Conservation (phyloP, 1,140 invertebrate genomes). For the Hylaeus volcanicus region DNA sequence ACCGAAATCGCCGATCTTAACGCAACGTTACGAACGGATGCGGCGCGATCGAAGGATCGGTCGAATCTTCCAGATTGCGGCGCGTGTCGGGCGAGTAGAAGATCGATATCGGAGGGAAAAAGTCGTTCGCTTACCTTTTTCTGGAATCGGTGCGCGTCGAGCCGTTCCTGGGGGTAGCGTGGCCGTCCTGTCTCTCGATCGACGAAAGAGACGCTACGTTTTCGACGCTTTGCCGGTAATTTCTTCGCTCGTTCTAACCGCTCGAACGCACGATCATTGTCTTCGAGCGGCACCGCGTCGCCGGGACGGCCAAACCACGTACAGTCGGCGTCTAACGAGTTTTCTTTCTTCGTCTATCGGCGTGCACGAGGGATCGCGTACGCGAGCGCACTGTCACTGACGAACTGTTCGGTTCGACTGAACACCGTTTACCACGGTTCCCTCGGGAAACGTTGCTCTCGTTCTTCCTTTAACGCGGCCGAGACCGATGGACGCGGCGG, state of each 20-base stretch:
- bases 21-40: too few species aligned
- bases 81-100: not conserved
- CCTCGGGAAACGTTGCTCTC: conserved; percentile 48
- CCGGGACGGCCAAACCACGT: conserved; percentile 5
- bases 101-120: not conserved
- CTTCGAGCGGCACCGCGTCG: conserved; percentile 17
- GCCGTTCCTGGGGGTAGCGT: conserved; percentile 31
- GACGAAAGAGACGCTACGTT: not conserved
- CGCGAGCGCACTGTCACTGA: conserved; percentile 43
- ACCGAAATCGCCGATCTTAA: not conserved
- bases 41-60: not conserved
- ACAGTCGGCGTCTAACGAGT: not conserved
- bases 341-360: not conserved
- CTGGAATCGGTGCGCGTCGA: conserved; percentile 16
- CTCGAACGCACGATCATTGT: conserved; percentile 26
- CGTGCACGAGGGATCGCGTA: not conserved
- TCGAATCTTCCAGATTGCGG: not conserved
- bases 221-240: conserved; percentile 4
- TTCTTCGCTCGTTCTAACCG: conserved; percentile 12
- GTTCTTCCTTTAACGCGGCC: conserved; percentile 12
- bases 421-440: conserved; percentile 41
- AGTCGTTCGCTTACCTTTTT: conserved; percentile 36
- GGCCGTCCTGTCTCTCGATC: conserved; percentile 15
- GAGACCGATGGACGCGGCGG: conserved; percentile 2
- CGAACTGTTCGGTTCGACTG: conserved; percentile 38